These are phyloP conservation scores for Craterocephalus amniculus DNA, from an alignment of 2,797 vertebrate species.

Conservation along the genomic window DNA sequence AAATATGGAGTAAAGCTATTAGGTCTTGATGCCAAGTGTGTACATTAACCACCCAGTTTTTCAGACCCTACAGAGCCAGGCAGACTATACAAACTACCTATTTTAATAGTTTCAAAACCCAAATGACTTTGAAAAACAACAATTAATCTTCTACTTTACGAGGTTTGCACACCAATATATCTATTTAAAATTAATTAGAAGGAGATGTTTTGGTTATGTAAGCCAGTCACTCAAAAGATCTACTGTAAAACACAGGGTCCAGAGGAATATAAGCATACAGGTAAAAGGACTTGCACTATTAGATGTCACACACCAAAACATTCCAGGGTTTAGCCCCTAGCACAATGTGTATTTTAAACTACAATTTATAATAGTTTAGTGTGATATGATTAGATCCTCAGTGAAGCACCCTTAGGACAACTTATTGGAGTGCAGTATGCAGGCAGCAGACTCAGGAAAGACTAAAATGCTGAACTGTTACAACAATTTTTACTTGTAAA, in stretches of 20 bases:
- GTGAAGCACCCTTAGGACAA: slow-evolving; percentile 23
- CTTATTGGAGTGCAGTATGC: slow-evolving; percentile 26
- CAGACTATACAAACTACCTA: slow-evolving; percentile 57
- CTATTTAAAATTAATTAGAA: slow-evolving; percentile 53
- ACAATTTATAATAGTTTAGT: slow-evolving; percentile 20
- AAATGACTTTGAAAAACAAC: slow-evolving; percentile 37
- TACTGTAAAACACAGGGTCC: slow-evolving; percentile 67
- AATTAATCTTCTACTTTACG: slow-evolving; percentile 35
- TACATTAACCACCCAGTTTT: slow-evolving; percentile 53
- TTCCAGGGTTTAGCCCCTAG: slow-evolving; percentile 72
- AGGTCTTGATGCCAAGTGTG: slow-evolving; percentile 77
- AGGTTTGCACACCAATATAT: slow-evolving; percentile 55
- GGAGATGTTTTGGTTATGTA: slow-evolving; percentile 41
- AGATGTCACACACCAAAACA: slow-evolving; percentile 60
- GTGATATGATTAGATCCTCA: slow-evolving; percentile 42
- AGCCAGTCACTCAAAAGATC: slow-evolving; percentile 28
- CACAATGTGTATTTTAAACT: slow-evolving; percentile 54
- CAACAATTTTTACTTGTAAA: slow-evolving; percentile 57
- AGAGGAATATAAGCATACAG: slow-evolving; percentile 35
- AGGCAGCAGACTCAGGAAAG: slow-evolving; percentile 73
- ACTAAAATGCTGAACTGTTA: slow-evolving; percentile 61
- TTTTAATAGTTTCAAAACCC: slow-evolving; percentile 32
- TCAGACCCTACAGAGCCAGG: slow-evolving; percentile 54
- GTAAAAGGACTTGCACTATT: slow-evolving; percentile 29
- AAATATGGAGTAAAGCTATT: slow-evolving; percentile 67